Evolutionary conservation across 2,113 vertebrate species (phyloP).

Genomic region (Coryphaenoides rupestris): DNA sequence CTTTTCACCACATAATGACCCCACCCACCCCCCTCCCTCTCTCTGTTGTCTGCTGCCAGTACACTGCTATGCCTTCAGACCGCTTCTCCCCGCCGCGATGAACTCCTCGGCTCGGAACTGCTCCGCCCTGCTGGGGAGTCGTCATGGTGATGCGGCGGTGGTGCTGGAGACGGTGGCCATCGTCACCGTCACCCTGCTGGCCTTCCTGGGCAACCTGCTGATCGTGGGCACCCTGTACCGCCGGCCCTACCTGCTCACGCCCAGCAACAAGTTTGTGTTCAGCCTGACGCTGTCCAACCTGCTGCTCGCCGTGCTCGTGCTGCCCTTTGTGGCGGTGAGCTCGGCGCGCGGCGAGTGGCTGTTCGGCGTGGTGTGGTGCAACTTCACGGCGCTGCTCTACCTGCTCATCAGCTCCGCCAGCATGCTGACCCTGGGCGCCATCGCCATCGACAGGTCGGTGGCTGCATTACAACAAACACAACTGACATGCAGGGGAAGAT

Average conservation of each 20-base stretch:
- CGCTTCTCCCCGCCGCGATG: constrained; percentile 82
- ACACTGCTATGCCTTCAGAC: constrained; percentile 67
- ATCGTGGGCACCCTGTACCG: constrained; percentile 89
- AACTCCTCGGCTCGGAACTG: constrained; percentile 83
- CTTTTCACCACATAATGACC: too few species aligned
- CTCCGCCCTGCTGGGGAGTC: constrained; percentile 71
- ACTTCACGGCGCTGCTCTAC: constrained; percentile 94
- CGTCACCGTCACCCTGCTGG: constrained; percentile 82
- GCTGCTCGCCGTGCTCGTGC: constrained; percentile 86
- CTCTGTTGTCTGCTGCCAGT: constrained; percentile 34
- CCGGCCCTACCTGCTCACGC: constrained; percentile 91
- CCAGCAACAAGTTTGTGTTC: constrained; percentile 99
- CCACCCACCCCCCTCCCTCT: not conserved
- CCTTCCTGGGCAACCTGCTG: constrained; percentile 91
- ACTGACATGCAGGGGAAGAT: too few species aligned
- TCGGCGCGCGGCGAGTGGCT: constrained; percentile 88
- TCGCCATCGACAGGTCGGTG: constrained; percentile 93
- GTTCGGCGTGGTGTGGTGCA: constrained; percentile 97
- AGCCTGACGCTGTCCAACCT: constrained; percentile 96
- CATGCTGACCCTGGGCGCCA: constrained; percentile 95
- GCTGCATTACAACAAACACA: not conserved
- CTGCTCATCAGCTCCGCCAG: constrained; percentile 97
- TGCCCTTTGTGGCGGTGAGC: constrained; percentile 91
- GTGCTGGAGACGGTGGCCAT: constrained; percentile 84
- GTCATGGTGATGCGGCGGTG: constrained; percentile 62